Percentiles rank a stretch among this genome's conserved stretches.
These are phyloP conservation scores for Petromus typicus DNA, from an alignment of 2,113 vertebrate species.

Conservation along the genomic window DNA sequence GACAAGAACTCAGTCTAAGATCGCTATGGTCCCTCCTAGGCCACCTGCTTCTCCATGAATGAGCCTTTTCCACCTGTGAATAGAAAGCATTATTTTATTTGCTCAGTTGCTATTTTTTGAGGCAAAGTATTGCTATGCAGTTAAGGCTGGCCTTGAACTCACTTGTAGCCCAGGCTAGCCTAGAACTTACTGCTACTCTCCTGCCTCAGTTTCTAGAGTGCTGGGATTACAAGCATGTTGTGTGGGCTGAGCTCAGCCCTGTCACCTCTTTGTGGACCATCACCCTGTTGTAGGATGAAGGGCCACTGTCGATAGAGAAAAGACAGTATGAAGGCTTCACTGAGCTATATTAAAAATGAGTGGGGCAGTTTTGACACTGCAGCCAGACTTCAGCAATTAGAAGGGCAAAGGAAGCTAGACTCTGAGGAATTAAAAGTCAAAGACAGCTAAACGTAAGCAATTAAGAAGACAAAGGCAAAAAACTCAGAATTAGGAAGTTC, in stretches of 20 bases:
- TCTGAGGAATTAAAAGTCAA: no score
- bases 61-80: neutral
- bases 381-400: neutral
- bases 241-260: neutral
- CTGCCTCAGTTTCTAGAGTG: neutral
- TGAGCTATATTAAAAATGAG: neutral
- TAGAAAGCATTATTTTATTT: neutral
- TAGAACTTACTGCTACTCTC: neutral
- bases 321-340: neutral
- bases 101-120: neutral
- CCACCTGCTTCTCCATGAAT: neutral
- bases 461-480: neutral
- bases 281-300: neutral
- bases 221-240: neutral
- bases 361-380: neutral
- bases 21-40: neutral
- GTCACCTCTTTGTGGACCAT: neutral
- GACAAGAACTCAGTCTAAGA: neutral
- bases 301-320: neutral
- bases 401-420: neutral
- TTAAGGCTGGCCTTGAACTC: neutral
- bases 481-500: neutral
- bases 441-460: no score
- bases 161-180: neutral
- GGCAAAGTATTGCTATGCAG: neutral